Percentiles rank a stretch among this genome's conserved stretches.
These are phyloP conservation scores for Cyanoliseus patagonus DNA, from an alignment of 2,113 vertebrate species.

Conservation along the genomic window DNA sequence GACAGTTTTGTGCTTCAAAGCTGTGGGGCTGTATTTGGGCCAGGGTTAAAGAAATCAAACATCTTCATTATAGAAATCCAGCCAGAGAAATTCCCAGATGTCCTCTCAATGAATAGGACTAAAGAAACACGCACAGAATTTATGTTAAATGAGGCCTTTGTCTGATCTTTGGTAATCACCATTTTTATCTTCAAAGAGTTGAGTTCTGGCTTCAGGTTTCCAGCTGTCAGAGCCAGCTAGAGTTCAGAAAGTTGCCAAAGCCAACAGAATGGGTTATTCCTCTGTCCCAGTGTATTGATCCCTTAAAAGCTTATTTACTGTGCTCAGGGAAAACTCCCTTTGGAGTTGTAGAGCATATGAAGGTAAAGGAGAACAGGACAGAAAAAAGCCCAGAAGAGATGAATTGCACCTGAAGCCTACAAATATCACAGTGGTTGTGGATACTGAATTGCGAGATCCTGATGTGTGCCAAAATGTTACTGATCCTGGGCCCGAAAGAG, in stretches of 20 bases:
- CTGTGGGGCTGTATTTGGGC: background rate
- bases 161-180: conserved; percentile 4
- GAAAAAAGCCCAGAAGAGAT: rapidly evolving
- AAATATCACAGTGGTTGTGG: background rate
- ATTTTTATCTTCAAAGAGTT: conserved; percentile 28
- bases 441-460: background rate
- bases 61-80: background rate
- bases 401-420: background rate
- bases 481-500: background rate
- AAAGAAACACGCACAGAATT: background rate
- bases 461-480: background rate
- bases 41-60: background rate
- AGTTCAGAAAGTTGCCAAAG: conserved; percentile 5
- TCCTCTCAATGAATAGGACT: background rate
- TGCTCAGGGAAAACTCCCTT: background rate
- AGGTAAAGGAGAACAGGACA: background rate
- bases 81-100: background rate
- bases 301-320: background rate
- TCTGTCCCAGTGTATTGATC: background rate
- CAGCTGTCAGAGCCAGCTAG: background rate
- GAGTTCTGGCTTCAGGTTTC: conserved; percentile 35
- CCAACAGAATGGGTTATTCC: background rate
- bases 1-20: background rate
- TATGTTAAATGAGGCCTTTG: background rate
- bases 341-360: background rate